Evolutionary conservation across 2,113 vertebrate genomes (phyloP).

Genomic region (Pavo muticus): DNA sequence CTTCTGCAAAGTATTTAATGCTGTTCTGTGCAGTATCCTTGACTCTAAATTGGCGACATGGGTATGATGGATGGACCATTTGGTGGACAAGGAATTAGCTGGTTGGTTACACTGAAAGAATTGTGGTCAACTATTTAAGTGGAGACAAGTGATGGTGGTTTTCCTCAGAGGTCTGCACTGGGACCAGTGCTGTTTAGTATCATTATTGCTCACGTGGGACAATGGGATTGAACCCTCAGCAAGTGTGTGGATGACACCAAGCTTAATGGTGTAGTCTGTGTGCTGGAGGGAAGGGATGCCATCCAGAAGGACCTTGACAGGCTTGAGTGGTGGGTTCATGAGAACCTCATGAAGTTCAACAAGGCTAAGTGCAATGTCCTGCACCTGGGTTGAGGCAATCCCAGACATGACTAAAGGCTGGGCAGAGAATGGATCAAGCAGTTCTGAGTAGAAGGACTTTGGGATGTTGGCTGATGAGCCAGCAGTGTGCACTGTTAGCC

Average conservation of each 20-base stretch:
- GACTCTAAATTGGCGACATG: no score
- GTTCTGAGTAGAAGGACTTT: neutral
- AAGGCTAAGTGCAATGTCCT: neutral
- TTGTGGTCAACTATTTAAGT: no score
- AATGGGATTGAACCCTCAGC: neutral
- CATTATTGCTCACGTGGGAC: neutral
- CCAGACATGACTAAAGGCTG: neutral
- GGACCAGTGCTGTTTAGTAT: neutral
- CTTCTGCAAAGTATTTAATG: no score
- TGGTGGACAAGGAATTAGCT: no score
- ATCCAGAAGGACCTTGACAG: neutral
- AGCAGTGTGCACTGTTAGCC: neutral
- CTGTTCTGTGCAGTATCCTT: no score
- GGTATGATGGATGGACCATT: no score
- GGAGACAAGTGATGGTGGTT: no score
- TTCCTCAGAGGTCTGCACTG: no score
- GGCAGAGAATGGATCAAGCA: neutral
- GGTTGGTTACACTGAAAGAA: no score
- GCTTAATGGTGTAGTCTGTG: neutral
- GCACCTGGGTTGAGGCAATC: neutral
- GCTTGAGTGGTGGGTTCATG: neutral
- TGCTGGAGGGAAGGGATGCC: neutral
- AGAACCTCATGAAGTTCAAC: neutral
- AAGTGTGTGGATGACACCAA: neutral
- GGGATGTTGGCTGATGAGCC: no score